Conservation (phyloP, 2,113 vertebrate genomes). For the Pelecanus crispus region DNA sequence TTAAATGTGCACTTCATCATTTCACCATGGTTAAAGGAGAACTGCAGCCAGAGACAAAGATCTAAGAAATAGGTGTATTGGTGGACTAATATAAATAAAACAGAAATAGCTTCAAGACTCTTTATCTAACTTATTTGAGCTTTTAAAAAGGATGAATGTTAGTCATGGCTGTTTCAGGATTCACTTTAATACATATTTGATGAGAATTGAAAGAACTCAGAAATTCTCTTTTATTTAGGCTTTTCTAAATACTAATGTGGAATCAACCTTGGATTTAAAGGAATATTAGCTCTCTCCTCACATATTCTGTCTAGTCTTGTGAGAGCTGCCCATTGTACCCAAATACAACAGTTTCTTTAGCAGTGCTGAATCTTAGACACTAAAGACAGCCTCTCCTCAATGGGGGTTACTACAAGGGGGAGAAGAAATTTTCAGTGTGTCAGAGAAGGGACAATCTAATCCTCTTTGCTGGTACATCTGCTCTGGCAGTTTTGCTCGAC, state of each 20-base stretch:
- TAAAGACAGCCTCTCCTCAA: conserved; percentile 82
- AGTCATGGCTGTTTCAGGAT: conserved; percentile 40
- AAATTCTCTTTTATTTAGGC: conserved; percentile 62
- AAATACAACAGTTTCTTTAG: conserved; percentile 84
- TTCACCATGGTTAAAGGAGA: not conserved
- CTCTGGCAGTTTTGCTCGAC: conserved; percentile 81
- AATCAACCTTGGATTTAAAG: conserved; percentile 66
- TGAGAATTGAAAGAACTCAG: conserved; percentile 44
- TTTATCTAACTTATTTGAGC: not conserved
- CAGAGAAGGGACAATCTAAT: conserved; percentile 88
- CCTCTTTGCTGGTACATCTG: conserved; percentile 89
- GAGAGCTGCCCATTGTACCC: conserved; percentile 81
- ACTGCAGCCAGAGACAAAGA: not conserved
- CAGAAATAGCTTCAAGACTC: not conserved
- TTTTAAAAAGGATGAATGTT: conserved; percentile 18
- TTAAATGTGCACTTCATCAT: not conserved
- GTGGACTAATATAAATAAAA: not conserved
- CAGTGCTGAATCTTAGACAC: conserved; percentile 80
- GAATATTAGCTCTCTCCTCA: conserved; percentile 84
- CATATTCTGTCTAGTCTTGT: conserved; percentile 83
- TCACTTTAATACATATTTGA: conserved; percentile 65
- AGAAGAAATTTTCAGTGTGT: conserved; percentile 78
- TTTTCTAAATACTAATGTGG: conserved; percentile 63
- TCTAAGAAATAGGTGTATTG: not conserved
- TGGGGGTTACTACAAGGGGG: conserved; percentile 76